Base-by-base conservation (phyloP, 2,113 vertebrate genomes). In the Amphilophus citrinellus region DNA sequence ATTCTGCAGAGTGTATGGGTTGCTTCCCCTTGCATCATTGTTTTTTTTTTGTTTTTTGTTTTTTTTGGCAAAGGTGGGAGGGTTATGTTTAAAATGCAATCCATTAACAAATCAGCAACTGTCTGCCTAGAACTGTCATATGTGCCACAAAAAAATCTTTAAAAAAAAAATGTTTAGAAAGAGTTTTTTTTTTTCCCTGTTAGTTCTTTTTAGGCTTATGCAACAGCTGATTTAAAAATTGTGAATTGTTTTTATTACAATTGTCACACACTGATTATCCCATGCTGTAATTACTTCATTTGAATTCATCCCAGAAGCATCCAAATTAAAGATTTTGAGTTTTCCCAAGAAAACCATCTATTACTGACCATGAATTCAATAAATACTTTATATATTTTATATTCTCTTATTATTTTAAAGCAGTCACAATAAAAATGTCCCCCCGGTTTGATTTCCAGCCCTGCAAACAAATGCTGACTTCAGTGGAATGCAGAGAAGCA, bases 11-110 rank as follows among this genome's bases (percentile, higher is more conserved):
- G 63, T 75, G 88, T 10, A 39, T 44, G 60, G 63, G 85, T 93
- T 92, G 88, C 89, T 77, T 81, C 86, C 58, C 83, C 83, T 92
- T 92, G 91, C 91, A 90, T 94, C 89, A 91, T 85, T 89, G 79
- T 82, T 90, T 87, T 66, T 77, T 61, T 77, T 80, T 24, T 44
- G 53, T 84, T 79, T 61, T 84, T 59, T 37, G 63, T 66, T 77
- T 78, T 78, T 77, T 75, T 35, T 35, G 53, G 75, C 78, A 88
- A 89, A 88, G 83, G 84, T 87, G 84, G 78, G 78, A 81, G 56
- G 83, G 61, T 77, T 83, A 80, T 30, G 59, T 89, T 89, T 85
- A 39, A 88, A 90, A 76, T 76, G 47, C 79, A 80, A 91, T 84
- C 82, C 79, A 88, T 87, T 89, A 75, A 91, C 66, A 80, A 66